Percentiles rank a stretch among this genome's conserved stretches.
phyloP scores from a whole-genome alignment of 2,113 vertebrate species.

The Drymodes brunneopygia region DNA sequence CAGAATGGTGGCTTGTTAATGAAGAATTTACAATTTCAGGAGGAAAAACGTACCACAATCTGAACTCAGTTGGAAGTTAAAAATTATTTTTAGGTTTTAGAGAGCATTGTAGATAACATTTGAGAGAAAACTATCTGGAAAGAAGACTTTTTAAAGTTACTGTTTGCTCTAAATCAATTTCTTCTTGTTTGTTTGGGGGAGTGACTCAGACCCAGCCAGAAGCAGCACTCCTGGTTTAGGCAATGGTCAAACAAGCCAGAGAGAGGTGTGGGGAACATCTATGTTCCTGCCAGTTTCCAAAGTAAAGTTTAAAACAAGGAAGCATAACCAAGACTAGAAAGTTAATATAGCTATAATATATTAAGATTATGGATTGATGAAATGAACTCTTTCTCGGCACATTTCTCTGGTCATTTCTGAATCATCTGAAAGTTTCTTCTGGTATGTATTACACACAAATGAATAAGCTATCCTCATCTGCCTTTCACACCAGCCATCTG shows the following conservation, averaged over 20 bases:
- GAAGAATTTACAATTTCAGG: background rate
- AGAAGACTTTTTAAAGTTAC: background rate
- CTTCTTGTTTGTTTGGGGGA: background rate
- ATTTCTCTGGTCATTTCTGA: background rate
- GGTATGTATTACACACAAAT: background rate
- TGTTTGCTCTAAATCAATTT: background rate
- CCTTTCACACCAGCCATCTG: background rate
- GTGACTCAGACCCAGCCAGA: background rate
- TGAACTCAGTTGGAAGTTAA: background rate
- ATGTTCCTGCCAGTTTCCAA: background rate
- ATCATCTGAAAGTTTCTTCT: conserved; percentile 11
- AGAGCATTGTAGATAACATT: background rate
- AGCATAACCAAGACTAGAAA: background rate
- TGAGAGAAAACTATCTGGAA: background rate
- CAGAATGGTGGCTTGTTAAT: background rate
- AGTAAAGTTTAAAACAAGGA: background rate
- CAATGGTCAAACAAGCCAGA: background rate
- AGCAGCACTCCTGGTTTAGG: background rate
- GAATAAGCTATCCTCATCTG: background rate
- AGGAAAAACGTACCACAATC: background rate
- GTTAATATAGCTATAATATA: background rate
- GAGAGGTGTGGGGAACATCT: accelerated
- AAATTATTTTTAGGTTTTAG: background rate
- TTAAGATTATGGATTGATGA: background rate
- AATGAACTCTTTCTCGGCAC: background rate